Base-by-base conservation (phyloP, 2,797 vertebrate species). In the Peromyscus attwateri region DNA sequence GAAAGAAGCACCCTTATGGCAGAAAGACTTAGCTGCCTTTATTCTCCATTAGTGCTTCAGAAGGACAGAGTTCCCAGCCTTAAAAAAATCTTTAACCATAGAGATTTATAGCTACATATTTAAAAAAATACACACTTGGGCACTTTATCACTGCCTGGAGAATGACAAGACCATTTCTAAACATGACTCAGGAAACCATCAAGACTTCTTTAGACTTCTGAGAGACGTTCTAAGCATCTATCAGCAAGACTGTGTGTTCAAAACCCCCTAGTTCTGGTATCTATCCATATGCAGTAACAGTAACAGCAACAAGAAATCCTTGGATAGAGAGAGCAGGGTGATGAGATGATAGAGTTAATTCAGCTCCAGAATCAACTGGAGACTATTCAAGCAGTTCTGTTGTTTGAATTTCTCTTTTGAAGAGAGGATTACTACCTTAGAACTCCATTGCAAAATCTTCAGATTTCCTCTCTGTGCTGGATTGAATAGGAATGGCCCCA, bases 71-170 rank as follows among this genome's bases (percentile, higher is more conserved):
- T 77, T 91, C 31, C 62, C 7, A 21, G 71, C 1, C 21, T 80
- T 92, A 89, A 79, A 87, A 21, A 37, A 70, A 66, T 27, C 52
- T 75, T 64, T 77, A 66, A 93, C 81, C 83, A 64, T 84, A 93
- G 89, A 60, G 66, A 81, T 23, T 46, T 40, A 87, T 0, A 75
- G 37, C 2, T 34, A 49, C n/a, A 55, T 21, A 55, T 92, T 94
- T 75, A 16, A 84, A 95, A 79, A 16, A 27, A 34, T 55, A 84
- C 11, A 75, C 9, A 88, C 43, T 19, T 94, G 46, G 77, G 49
- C 60, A 62, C n/a, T 60, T 71, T 25, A 94, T 85, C 88, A 89
- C 40, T n/a, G 73, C 5, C 52, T 29, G 88, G 25, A 91, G 66
- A 62, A 76, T 34, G 17, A 21, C 43, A 40, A 82, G 76, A 87